A percentile compares a stretch with the other conserved stretches of the same genome.
phyloP scores from a whole-genome alignment of 1,140 invertebrate species.

The Plectrocnemia conspersa region DNA sequence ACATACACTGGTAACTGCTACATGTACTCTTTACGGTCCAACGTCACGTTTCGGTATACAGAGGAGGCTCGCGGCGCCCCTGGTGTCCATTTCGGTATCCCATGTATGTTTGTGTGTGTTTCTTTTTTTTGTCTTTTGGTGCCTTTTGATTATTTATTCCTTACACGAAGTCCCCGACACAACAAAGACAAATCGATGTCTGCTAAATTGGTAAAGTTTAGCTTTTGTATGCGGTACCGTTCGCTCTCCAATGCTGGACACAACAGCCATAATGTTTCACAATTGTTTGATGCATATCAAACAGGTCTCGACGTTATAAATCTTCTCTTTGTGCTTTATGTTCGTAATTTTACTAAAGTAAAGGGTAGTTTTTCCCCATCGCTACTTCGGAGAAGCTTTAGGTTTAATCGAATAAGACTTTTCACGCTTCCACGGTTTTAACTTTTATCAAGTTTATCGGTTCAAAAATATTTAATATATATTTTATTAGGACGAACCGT shows the following conservation, averaged over 20 bases:
- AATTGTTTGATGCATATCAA: conserved; percentile 1
- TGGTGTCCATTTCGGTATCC: conserved; percentile 14
- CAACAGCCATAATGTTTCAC: not conserved
- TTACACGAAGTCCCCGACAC: conserved; percentile 12
- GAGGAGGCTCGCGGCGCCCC: conserved; percentile 8
- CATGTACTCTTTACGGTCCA: conserved; percentile 11
- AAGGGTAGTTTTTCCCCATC: too few relatives aligned
- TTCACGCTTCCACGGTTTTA: too few relatives aligned
- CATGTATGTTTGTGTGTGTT: too few relatives aligned
- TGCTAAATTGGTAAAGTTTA: conserved; percentile 20
- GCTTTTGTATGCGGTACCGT: conserved; percentile 11
- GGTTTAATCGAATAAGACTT: too few relatives aligned
- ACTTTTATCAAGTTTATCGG: too few relatives aligned
- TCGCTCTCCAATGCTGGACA: not conserved
- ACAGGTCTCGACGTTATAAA: too few relatives aligned
- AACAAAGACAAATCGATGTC: conserved; percentile 27
- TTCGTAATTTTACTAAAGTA: too few relatives aligned
- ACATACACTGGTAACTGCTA: too few relatives aligned
- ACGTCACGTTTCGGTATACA: conserved; percentile 7
- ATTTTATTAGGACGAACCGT: too few relatives aligned
- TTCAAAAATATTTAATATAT: too few relatives aligned
- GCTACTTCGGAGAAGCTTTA: too few relatives aligned
- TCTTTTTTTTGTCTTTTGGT: conserved; percentile 1
- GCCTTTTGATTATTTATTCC: conserved; percentile 18
- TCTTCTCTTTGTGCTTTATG: too few relatives aligned